A percentile compares a stretch with the other conserved stretches of the same genome.
phyloP scores from a whole-genome alignment of 30 jellyfish, hydroid and myxozoan genomes.

The Aurelia aurita complex sp. Pacific region DNA sequence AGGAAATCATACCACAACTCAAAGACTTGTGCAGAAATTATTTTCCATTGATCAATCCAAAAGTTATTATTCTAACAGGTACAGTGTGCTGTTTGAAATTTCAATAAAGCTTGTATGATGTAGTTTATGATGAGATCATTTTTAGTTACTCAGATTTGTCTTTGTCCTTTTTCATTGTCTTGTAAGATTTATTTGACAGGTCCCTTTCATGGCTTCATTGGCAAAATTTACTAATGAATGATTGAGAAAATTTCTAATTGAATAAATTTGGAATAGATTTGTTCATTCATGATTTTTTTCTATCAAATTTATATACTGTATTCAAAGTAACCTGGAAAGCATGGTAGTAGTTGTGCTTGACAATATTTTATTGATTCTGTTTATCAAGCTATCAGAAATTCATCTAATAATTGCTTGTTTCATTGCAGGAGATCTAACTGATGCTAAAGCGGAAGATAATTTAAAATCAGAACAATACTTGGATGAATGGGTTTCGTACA shows the following conservation, averaged over 20 bases:
- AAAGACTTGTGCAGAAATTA: conserved; percentile 45
- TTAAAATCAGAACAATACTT: conserved; percentile 74
- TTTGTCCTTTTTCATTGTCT: not conserved
- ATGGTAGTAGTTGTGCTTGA: too few species aligned
- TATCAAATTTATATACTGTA: not conserved
- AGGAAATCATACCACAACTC: conserved; percentile 58
- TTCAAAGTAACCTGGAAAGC: not conserved
- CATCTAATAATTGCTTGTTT: not conserved
- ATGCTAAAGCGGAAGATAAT: conserved; percentile 79
- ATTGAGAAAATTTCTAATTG: not conserved
- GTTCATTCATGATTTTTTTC: not conserved
- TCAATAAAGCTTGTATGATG: too few species aligned
- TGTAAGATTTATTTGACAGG: not conserved
- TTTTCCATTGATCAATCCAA: conserved; percentile 68
- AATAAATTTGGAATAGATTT: not conserved
- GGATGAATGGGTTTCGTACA: conserved; percentile 87
- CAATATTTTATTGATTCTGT: too few species aligned
- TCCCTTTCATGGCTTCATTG: too few species aligned
- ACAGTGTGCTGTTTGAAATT: not conserved
- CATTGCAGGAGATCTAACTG: conserved; percentile 91
- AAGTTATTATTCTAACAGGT: conserved; percentile 81
- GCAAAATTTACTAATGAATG: too few species aligned
- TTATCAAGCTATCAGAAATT: too few species aligned
- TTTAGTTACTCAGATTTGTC: too few species aligned
- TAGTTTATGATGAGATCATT: too few species aligned